Percentiles rank a stretch among this genome's conserved stretches.
These are phyloP conservation scores for Ambastaia sidthimunki DNA, from an alignment of 2,797 vertebrate species.

Conservation along the genomic window DNA sequence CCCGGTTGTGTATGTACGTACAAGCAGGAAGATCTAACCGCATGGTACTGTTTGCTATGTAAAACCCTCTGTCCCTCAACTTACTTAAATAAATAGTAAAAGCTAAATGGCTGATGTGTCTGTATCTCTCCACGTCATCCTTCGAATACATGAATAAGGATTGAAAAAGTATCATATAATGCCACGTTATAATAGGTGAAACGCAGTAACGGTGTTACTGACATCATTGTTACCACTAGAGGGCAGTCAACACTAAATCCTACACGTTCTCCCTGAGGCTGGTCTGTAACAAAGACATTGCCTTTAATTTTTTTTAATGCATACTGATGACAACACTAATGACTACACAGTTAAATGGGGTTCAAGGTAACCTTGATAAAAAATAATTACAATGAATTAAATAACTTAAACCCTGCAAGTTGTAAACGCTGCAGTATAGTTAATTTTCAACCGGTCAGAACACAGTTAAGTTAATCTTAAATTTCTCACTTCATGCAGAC, in stretches of 20 bases:
- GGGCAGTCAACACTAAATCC: constrained; percentile 50
- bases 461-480: neutral
- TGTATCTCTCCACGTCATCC: neutral
- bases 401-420: neutral
- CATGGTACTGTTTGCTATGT: constrained; percentile 20
- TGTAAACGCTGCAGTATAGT: neutral
- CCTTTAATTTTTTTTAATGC: constrained; percentile 28
- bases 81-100: constrained; percentile 33
- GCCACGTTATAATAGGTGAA: neutral
- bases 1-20: constrained; percentile 72
- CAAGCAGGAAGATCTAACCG: constrained; percentile 78
- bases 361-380: neutral
- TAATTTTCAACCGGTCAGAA: constrained; percentile 17
- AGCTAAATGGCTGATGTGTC: constrained; percentile 27
- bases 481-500: neutral
- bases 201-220: too few relatives aligned
- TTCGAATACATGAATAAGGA: neutral
- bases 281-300: constrained; percentile 37
- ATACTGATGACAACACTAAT: constrained; percentile 12
- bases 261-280: constrained; percentile 2
- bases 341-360: neutral
- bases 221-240: constrained; percentile 54
- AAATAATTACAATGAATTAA: neutral
- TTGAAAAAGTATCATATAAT: constrained; percentile 1
- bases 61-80: neutral